Base-by-base conservation (phyloP, 2,113 vertebrate species). In the Tenrec ecaudatus region DNA sequence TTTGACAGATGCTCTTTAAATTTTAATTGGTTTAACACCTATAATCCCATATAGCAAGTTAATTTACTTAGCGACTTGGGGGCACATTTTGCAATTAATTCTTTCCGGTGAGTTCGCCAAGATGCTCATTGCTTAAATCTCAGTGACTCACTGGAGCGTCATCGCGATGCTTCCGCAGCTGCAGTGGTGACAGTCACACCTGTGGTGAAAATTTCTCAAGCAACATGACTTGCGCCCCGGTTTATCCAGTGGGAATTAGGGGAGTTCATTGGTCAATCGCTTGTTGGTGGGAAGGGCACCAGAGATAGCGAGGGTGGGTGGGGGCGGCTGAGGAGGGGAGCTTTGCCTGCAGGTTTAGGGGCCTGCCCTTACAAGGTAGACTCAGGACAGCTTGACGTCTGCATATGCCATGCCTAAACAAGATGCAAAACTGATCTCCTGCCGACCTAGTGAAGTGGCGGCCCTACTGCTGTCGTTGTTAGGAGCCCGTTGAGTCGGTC, bases 21-120 rank as follows among this genome's bases (percentile, higher is more conserved):
- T 66, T 92, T 57, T 94, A 96, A 95, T 96, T 96, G 93, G 82
- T 89, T 94, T 95, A 95, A 94, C 78, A 91, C 82, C 33, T 92
- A 84, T 79, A 91, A 92, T 95, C 91, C 73, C 31, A 84, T n/a
- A 43, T 22, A 91, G 90, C 83, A 94, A 89, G 87, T 87, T 97
- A 91, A 93, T 95, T 93, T 92, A 79, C 68, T 94, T 53, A 91
- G 78, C 91, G 89, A 91, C 96, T 89, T 91, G 82, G 89, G 93
- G 95, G 82, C 91, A 95, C 75, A 58, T 92, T 95, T 93, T 88
- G 87, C 90, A 95, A 93, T 96, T 94, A 95, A 82, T 94, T 94
- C 78, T 95, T 94, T 82, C 87, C 20, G 0, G n/a, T 60, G 91
- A 75, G 78, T 79, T 95, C 82, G 31, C 75, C 11, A 9, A 15